Percentiles rank a stretch among this genome's conserved stretches.
Evolutionary conservation across 2,888 invertebrate species (phyloP).

Genomic region (Zootermopsis nevadensis): DNA sequence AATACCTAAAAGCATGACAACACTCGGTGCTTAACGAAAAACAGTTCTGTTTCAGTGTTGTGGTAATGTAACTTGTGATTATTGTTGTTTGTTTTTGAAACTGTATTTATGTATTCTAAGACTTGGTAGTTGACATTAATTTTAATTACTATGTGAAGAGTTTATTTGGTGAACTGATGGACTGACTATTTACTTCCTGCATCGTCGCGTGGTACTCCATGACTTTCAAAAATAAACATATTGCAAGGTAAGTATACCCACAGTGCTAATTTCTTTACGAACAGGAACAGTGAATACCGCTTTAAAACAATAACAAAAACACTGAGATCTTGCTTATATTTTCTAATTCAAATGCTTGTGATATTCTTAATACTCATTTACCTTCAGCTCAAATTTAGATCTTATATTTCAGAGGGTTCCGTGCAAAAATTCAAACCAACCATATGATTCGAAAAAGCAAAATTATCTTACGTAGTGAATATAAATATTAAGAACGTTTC

Average conservation of each 20-base stretch:
- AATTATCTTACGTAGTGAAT: no score
- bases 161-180: background rate
- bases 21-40: slow-evolving; percentile 4
- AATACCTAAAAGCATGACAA: background rate
- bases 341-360: no score
- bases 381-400: no score
- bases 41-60: background rate
- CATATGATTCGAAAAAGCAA: no score
- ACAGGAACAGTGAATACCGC: no score
- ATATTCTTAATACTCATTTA: no score
- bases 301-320: no score
- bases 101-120: background rate
- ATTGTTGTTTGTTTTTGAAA: background rate
- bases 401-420: no score
- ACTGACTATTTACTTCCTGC: background rate
- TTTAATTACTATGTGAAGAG: background rate
- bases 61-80: background rate
- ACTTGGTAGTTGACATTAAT: background rate
- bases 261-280: no score
- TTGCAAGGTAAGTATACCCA: slow-evolving; percentile 11
- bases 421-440: no score
- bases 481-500: no score
- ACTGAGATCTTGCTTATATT: no score
- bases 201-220: background rate
- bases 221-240: slow-evolving; percentile 8